Evolutionary conservation across 2,888 invertebrate species (phyloP).

Genomic region (Nephrocerus scutellatus): DNA sequence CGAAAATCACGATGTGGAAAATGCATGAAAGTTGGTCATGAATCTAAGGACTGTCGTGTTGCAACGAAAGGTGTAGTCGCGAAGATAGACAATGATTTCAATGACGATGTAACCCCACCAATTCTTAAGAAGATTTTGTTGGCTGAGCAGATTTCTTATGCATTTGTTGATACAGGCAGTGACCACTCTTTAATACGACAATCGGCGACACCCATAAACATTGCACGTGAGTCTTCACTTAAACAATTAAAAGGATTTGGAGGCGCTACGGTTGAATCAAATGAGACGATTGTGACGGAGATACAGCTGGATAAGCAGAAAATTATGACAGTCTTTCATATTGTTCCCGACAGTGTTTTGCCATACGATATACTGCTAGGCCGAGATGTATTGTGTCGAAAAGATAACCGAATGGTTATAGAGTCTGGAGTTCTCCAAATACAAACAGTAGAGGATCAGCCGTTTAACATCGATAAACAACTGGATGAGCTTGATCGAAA

Average conservation of each 20-base stretch:
- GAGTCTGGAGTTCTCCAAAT: slow-evolving; percentile 17
- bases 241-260: slow-evolving; percentile 19
- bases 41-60: slow-evolving; percentile 13
- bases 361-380: slow-evolving; percentile 13
- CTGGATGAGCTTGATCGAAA: slow-evolving; percentile 3
- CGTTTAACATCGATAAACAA: slow-evolving; percentile 2
- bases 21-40: slow-evolving; percentile 15
- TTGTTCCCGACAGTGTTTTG: slow-evolving; percentile 16
- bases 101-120: slow-evolving; percentile 1
- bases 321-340: slow-evolving; percentile 4
- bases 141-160: neutral
- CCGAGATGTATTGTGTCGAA: slow-evolving; percentile 15
- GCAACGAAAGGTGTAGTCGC: slow-evolving; percentile 7
- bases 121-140: slow-evolving; percentile 6
- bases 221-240: neutral
- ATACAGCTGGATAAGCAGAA: slow-evolving; percentile 9
- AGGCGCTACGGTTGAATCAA: slow-evolving; percentile 13
- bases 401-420: slow-evolving; percentile 11
- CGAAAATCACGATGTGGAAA: slow-evolving; percentile 7
- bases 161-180: slow-evolving; percentile 16
- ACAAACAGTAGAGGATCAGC: neutral
- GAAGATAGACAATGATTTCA: no score
- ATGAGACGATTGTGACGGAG: slow-evolving; percentile 4
- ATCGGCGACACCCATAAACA: slow-evolving; percentile 1
- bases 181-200: slow-evolving; percentile 10